Conservation (phyloP, 2,113 vertebrate genomes). For the Budorcas taxicolor region DNA sequence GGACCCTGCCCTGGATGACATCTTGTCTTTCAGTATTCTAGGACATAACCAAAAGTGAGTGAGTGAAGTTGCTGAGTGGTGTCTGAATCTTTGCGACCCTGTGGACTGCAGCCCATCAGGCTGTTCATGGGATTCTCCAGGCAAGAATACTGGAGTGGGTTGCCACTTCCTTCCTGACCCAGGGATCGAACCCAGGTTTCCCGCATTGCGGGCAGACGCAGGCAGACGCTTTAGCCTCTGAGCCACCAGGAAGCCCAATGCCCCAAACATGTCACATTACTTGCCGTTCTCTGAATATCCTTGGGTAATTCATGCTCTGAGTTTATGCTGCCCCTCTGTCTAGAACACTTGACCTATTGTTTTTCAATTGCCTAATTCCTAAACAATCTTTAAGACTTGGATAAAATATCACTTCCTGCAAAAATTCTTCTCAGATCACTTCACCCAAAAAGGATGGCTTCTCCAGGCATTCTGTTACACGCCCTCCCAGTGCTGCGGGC, state of each 20-base stretch:
- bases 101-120: no score
- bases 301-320: neutral
- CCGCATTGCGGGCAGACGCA: rapidly evolving
- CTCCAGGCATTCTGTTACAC: neutral
- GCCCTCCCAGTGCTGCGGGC: neutral
- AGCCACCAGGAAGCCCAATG: neutral
- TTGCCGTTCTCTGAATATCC: neutral
- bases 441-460: neutral
- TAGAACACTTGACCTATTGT: neutral
- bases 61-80: no score
- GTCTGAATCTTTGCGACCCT: no score
- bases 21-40: neutral
- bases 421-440: neutral
- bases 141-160: no score
- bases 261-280: neutral
- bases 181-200: no score
- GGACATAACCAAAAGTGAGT: neutral
- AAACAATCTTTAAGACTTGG: neutral
- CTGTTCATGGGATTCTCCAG: no score
- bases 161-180: no score
- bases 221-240: no score
- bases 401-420: neutral
- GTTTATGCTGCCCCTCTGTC: neutral
- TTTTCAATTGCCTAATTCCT: neutral
- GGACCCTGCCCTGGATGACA: neutral